Evolutionary conservation across 2,888 invertebrate genomes (phyloP).

Genomic region (Callinectes sapidus): DNA sequence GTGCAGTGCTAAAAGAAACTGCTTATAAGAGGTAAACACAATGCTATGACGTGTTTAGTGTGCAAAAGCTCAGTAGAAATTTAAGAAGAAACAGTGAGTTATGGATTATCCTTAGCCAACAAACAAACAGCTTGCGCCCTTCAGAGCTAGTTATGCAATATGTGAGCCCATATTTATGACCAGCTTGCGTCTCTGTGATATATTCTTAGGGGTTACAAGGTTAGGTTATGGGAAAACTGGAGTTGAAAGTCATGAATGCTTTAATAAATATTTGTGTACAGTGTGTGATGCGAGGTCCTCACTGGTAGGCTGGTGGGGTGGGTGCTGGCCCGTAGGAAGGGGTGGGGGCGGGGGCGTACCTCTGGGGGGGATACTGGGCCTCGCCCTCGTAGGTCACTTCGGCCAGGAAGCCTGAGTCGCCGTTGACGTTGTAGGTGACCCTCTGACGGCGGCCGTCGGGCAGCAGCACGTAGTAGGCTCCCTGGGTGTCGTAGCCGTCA

Average conservation of each 20-base stretch:
- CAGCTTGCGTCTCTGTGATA: not conserved
- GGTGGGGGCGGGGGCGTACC: conserved; percentile 24
- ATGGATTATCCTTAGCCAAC: too few relatives aligned
- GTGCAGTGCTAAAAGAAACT: too few relatives aligned
- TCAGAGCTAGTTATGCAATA: too few relatives aligned
- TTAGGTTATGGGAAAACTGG: not conserved
- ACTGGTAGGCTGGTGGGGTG: not conserved
- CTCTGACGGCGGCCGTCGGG: conserved; percentile 63
- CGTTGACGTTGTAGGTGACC: conserved; percentile 64
- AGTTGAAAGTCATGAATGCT: not conserved
- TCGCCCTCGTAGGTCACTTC: conserved; percentile 73
- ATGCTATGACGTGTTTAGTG: too few relatives aligned
- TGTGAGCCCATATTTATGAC: too few relatives aligned
- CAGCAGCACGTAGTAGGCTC: conserved; percentile 60
- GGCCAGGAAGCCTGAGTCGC: conserved; percentile 71
- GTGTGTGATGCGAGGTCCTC: not conserved
- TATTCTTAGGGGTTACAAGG: not conserved
- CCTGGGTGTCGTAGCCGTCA: conserved; percentile 44
- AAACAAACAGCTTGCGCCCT: too few relatives aligned
- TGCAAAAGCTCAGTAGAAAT: too few relatives aligned
- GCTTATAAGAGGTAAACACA: too few relatives aligned
- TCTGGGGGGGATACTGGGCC: conserved; percentile 65
- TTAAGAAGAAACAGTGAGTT: too few relatives aligned
- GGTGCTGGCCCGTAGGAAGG: conserved; percentile 36
- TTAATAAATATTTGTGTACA: not conserved